Evolutionary conservation across 2,888 invertebrate genomes (phyloP), one percentile per base, ranked within the genome.

Genomic region (Ametastegia equiseti): DNA sequence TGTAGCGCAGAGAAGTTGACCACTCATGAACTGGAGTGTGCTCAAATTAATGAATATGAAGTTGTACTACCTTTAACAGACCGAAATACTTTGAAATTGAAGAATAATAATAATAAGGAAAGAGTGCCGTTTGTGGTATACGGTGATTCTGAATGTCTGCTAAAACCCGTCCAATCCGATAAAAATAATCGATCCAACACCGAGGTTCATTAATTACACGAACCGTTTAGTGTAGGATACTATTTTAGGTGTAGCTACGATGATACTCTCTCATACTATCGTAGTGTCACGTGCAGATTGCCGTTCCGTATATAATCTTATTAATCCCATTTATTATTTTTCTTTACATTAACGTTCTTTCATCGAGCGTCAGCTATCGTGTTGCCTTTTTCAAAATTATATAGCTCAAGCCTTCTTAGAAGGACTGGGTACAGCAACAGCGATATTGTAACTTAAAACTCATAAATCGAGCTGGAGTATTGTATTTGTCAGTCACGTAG

Each of bases 81-180:
- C 13, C 3, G 6, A 4, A 77, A 77, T 23, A 50, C 15, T 13
- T 5, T 77, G 2, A 50, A 15, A 54, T 77, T 57, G 1, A 15
- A 77, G 54, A 57, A 77, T 57, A 54, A 6, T 1, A 77, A 77
- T 1, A 30, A 78, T 19, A 39, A 60, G 57, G 33, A 60, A 3
- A n/a, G 15, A 19, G 39, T 78, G 3, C 60, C 78, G 27, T 78
- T 78, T 15, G 27, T 78, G 1, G 57, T 78, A 5, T 78, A 60
- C 30, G 78, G 39, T 3, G 78, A 78, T 42, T 54, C 60, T 23
- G 60, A 78, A 19, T 57, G 33, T 15, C 47, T 77, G 4, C 19
- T 50, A 19, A 54, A 33, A n/a, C 33, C 33, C 23, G 50, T 36
- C 15, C 27, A 19, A 57, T n/a, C n/a, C n/a, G n/a, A n/a, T n/a